These are phyloP conservation scores for Mus caroli DNA, from an alignment of 2,797 vertebrate genomes.

Conservation along the genomic window DNA sequence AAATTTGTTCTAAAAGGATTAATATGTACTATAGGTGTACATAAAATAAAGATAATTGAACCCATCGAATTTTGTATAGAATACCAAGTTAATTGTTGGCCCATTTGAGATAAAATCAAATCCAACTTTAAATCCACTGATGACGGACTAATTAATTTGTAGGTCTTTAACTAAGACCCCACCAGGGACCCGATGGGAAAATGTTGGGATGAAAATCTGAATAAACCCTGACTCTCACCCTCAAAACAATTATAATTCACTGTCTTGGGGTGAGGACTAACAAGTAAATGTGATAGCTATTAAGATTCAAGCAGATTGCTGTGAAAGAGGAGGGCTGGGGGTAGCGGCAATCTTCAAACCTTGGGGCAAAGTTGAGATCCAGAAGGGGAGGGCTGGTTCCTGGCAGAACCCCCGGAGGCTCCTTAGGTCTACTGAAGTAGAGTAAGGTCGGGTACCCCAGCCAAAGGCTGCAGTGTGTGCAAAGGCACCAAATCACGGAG, in stretches of 20 bases:
- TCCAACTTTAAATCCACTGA: slow-evolving; percentile 25
- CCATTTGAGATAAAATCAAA: slow-evolving; percentile 55
- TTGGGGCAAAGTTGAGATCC: neutral
- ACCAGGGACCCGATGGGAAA: neutral
- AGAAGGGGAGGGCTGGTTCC: neutral
- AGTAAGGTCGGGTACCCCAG: neutral
- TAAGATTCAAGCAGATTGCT: neutral
- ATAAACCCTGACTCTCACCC: neutral
- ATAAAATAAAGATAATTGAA: slow-evolving; percentile 32
- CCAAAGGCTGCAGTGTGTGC: neutral
- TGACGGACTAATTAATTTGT: slow-evolving; percentile 2
- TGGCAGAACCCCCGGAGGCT: neutral
- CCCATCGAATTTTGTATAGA: slow-evolving; percentile 35
- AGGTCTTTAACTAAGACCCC: neutral
- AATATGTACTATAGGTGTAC: neutral
- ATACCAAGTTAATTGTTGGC: neutral
- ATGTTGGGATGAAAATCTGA: neutral
- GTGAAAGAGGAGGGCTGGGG: neutral
- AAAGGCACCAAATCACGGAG: neutral
- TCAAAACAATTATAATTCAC: neutral
- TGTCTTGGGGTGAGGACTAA: neutral
- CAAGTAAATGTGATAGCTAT: neutral
- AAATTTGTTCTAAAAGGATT: no score
- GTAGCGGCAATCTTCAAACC: neutral
- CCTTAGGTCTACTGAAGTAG: neutral